These are phyloP conservation scores for Megathymus violae DNA, from an alignment of 1,140 invertebrate genomes.

Conservation along the genomic window DNA sequence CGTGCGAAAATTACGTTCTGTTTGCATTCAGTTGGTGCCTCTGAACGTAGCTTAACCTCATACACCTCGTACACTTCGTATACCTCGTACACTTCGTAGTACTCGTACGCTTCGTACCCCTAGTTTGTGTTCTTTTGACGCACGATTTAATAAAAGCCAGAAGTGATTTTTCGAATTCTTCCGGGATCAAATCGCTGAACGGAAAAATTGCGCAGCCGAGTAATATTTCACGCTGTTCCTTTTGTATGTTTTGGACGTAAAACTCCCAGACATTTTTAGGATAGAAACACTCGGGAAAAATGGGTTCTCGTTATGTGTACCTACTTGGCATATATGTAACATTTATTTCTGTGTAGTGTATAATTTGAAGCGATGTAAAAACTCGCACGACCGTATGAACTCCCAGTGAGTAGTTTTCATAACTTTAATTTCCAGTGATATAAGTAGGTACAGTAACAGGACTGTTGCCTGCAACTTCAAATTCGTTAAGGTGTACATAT, in stretches of 20 bases:
- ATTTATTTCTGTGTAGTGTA: too few species aligned
- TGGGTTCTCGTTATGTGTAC: not conserved
- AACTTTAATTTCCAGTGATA: too few species aligned
- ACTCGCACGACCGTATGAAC: too few species aligned
- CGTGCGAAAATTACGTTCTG: slow-evolving; percentile 52
- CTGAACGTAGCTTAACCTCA: not conserved
- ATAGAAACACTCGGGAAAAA: not conserved
- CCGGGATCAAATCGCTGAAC: slow-evolving; percentile 32
- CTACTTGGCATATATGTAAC: too few species aligned
- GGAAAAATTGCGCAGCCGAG: slow-evolving; percentile 24
- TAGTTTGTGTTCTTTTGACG: slow-evolving; percentile 48
- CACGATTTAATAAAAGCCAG: slow-evolving; percentile 45
- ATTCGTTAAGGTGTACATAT: too few species aligned
- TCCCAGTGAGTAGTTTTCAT: too few species aligned
- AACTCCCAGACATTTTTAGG: not conserved
- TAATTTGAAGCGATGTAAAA: too few species aligned
- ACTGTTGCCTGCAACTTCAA: too few species aligned
- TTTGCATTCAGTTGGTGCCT: slow-evolving; percentile 28
- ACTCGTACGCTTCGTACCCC: slow-evolving; percentile 16
- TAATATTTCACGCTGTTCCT: slow-evolving; percentile 19
- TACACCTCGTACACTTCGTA: not conserved
- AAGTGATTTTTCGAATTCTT: slow-evolving; percentile 38
- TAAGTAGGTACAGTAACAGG: too few species aligned
- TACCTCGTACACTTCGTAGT: not conserved
- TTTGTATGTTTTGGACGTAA: slow-evolving; percentile 10